Evolutionary conservation across 2,888 invertebrate genomes (phyloP), one percentile per base, ranked within the genome.

Genomic region (Drosophila parthenogenetica): DNA sequence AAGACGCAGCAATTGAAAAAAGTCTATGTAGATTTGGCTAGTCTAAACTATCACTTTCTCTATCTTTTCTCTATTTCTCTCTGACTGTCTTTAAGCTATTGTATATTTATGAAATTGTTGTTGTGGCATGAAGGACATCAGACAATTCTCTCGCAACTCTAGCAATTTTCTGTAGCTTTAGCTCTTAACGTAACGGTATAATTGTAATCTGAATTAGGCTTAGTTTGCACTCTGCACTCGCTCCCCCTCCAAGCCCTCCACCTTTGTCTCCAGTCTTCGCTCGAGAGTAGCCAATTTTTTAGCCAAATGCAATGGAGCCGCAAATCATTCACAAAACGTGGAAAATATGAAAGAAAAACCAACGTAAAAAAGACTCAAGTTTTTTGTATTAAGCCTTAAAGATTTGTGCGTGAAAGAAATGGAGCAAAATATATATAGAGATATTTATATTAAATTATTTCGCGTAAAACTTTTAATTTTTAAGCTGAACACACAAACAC

Each of bases 1-100:
- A 46, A 79, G 79, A 42, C 89, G 84, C 69, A 90, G 83, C 76
- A 89, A 91, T 75, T 91, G 58, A 84, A 39, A 14, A 19, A 50
- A 13, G 5, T 25, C 22, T 59, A 57, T 59, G 67, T 64, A 42
- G 32, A 62, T 65, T 73, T 73, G 75, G 73, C 73, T 69, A 77
- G 62, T 46, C 39, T 51, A 42, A 63, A 50, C 40, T 73, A 62
- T 68, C 40, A 59, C 17, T 35, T 35, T 49, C 35, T 40, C 16
- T 29, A 25, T 43, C 35, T 48, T 55, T 62, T 65, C 54, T 50
- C 55, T 69, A 35, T 46, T 11, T 58, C 46, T 53, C 25, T 46
- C 37, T 51, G 16, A 45, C 51, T 45, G 37, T 60, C 48, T 67
- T 48, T 69, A 68, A 67, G 69, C 74, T 85, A 77, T 69, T 81